Evolutionary conservation across 2,797 vertebrate genomes (phyloP), one percentile per base, ranked within the genome.

Genomic region (Spondyliosoma cantharus): DNA sequence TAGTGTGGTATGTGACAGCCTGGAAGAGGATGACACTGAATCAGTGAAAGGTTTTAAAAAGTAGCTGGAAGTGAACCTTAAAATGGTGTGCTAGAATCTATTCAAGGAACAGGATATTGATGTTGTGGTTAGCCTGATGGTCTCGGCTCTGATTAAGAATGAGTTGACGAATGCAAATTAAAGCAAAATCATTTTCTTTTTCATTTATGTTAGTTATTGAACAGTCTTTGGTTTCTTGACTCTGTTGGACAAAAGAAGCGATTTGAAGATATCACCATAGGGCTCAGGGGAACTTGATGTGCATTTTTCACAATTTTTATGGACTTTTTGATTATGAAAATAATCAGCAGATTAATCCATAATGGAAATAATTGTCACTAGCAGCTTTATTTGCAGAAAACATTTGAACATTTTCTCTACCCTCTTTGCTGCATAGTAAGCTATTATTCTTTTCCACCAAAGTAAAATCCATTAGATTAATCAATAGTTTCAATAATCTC

Each of bases 51-150:
- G 43, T 69, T 85, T 69, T 27, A 45, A 80, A 88, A 80, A 79
- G 60, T 72, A 82, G 59, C 20, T 78, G 79, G 74, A 86, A 80
- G 83, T 76, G 74, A 86, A 74, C 19, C 71, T 53, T 50, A 29
- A 25, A 58, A 24, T 45, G 50, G 53, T 71, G 69, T 52, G 37
- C 29, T 16, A n/a, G 46, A 27, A 48, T 82, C 60, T 88, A 74
- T 90, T 89, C 20, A 71, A 32, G 68, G 71, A 83, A 76, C 60
- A 68, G 64, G 54, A 72, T 59, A 42, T 80, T 80, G 78, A 52
- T 75, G 71, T 76, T 78, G 71, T 67, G 63, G 67, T 78, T 75
- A 80, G 57, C 22, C 66, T n/a, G 7, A 52, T 19, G 27, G 15
- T 19, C 17, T 17, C 16, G 2, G 7, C 32, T 81, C 56, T 24